Evolutionary conservation across 1,140 invertebrate species (phyloP).

Genomic region (Drosophila obscura): DNA sequence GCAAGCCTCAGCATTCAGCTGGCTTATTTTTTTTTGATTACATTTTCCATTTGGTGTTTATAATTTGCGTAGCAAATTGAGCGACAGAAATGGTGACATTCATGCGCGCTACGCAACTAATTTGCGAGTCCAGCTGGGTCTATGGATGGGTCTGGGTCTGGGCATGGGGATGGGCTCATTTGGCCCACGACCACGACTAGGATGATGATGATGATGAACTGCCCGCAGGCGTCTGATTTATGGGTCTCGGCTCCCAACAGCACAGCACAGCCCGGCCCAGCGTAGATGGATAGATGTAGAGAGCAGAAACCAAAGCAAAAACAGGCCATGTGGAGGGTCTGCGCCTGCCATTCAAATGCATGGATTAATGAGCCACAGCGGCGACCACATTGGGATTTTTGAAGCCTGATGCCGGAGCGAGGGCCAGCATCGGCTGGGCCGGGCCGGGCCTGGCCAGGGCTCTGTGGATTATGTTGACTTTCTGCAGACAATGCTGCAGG

Average conservation of each 20-base stretch:
- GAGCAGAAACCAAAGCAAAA: constrained; percentile 52
- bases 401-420: constrained; percentile 12
- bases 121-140: constrained; percentile 47
- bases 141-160: background rate
- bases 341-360: constrained; percentile 64
- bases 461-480: constrained; percentile 58
- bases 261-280: background rate
- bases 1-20: too few relatives aligned
- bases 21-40: constrained; percentile 49
- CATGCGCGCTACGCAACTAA: constrained; percentile 61
- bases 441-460: background rate
- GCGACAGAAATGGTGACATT: constrained; percentile 71
- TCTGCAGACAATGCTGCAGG: constrained; percentile 38
- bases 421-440: too few relatives aligned
- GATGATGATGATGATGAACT: constrained; percentile 69
- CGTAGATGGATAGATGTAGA: constrained; percentile 9
- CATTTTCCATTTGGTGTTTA: constrained; percentile 74
- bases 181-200: constrained; percentile 9
- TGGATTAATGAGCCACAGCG: constrained; percentile 77
- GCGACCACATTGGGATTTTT: constrained; percentile 56
- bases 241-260: constrained; percentile 23
- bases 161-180: constrained; percentile 42
- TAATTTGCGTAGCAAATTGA: constrained; percentile 78
- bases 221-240: constrained; percentile 72
- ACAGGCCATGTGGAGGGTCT: constrained; percentile 48